phyloP scores from a whole-genome alignment of 2,888 invertebrate species.

The Drosophila aldrichi region DNA sequence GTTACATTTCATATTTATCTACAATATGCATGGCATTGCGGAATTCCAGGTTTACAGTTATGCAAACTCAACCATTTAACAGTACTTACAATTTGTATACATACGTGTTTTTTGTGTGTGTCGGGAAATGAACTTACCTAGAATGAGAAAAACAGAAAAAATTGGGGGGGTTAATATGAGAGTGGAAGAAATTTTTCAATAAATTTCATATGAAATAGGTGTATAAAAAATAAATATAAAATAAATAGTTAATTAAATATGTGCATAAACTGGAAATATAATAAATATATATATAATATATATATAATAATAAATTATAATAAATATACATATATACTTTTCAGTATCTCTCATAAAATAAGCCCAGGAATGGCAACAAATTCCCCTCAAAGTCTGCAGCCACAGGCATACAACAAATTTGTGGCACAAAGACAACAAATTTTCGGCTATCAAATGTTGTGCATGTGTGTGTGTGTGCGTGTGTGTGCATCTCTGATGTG shows the following conservation, averaged over 20 bases:
- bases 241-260: not conserved
- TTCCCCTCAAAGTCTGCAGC: conserved; percentile 6
- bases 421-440: conserved; percentile 10
- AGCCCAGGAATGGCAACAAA: conserved; percentile 21
- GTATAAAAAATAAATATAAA: not conserved
- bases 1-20: conserved; percentile 68
- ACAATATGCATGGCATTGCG: conserved; percentile 49
- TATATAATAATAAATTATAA: no score
- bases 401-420: conserved; percentile 35
- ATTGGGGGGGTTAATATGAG: conserved; percentile 10
- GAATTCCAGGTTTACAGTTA: conserved; percentile 24
- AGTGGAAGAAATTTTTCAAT: not conserved
- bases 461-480: conserved; percentile 3
- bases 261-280: no score
- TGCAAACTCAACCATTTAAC: conserved; percentile 27
- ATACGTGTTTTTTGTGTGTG: not conserved
- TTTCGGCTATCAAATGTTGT: conserved; percentile 15
- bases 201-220: not conserved
- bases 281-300: no score
- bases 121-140: conserved; percentile 66
- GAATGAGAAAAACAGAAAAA: conserved; percentile 38
- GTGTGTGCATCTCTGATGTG: not conserved
- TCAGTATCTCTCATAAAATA: conserved; percentile 6
- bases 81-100: conserved; percentile 61
- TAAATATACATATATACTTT: no score